phyloP scores from a whole-genome alignment of 2,113 vertebrate genomes.

The Camelus bactrianus region DNA sequence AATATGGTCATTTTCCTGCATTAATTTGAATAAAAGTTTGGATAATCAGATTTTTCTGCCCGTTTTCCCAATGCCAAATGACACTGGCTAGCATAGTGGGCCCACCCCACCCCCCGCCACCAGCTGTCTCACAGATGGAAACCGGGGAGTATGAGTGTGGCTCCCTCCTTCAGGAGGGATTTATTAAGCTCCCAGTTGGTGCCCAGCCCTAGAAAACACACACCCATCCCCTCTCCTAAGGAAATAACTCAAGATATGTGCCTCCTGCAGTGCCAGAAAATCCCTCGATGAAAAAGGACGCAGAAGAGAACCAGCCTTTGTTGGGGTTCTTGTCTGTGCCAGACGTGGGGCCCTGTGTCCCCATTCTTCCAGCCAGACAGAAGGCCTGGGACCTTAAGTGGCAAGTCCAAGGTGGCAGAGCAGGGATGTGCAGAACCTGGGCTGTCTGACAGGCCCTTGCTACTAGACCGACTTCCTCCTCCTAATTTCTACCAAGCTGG shows the following conservation, averaged over 20 bases:
- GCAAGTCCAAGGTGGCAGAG: background rate
- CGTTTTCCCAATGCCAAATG: conserved; percentile 27
- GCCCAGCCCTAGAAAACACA: conserved; percentile 22
- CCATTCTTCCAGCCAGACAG: background rate
- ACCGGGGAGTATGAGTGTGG: background rate
- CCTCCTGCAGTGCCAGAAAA: background rate
- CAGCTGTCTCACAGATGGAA: conserved; percentile 47
- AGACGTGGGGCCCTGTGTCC: background rate
- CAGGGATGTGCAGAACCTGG: background rate
- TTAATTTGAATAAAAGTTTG: conserved; percentile 38
- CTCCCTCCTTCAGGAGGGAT: conserved; percentile 17
- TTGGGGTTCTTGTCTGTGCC: background rate
- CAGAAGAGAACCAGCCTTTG: background rate
- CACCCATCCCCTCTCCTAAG: background rate
- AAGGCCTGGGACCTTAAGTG: background rate
- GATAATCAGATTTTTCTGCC: background rate
- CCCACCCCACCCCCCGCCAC: background rate
- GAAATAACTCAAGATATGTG: background rate
- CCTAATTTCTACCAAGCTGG: too few species aligned
- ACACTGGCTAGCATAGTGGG: background rate
- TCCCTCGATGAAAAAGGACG: background rate
- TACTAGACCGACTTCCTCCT: background rate
- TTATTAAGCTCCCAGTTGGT: conserved; percentile 41
- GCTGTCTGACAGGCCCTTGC: background rate
- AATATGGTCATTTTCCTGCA: background rate